Percentiles rank a stretch among this genome's conserved stretches.
Conservation (phyloP, 1,140 invertebrate species). For the Drosophila nebulosa region DNA sequence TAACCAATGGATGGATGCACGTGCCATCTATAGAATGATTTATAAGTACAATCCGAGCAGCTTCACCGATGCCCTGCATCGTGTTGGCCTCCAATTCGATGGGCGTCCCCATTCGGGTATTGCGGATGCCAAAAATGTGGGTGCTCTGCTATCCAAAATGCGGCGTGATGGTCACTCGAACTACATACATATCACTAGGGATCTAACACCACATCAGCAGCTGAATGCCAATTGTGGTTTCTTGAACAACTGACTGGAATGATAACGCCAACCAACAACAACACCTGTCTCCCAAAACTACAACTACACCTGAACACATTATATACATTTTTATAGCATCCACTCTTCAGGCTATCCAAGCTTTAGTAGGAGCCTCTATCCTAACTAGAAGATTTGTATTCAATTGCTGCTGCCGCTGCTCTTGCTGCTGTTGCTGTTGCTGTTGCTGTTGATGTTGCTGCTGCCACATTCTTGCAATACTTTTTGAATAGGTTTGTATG, state of each 20-base stretch:
- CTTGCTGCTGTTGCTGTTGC: background rate
- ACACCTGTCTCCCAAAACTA: no score
- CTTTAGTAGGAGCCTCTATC: no score
- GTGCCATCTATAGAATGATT: slow-evolving; percentile 65
- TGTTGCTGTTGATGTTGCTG: no score
- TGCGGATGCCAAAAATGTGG: slow-evolving; percentile 84
- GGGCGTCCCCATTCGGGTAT: slow-evolving; percentile 83
- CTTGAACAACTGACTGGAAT: no score
- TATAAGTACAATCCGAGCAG: slow-evolving; percentile 76
- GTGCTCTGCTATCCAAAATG: slow-evolving; percentile 82
- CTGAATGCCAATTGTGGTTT: no score
- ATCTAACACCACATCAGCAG: slow-evolving; percentile 29
- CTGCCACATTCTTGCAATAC: no score
- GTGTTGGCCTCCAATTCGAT: slow-evolving; percentile 82
- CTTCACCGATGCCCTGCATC: slow-evolving; percentile 82
- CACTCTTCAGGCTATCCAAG: no score
- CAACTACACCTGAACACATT: no score
- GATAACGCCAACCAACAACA: no score
- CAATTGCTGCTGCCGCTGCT: background rate
- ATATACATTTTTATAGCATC: no score
- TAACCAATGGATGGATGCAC: slow-evolving; percentile 79
- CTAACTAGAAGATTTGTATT: no score
- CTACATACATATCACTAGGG: slow-evolving; percentile 72
- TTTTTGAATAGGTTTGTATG: no score
- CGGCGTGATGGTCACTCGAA: slow-evolving; percentile 81